phyloP scores from a whole-genome alignment of 2,113 vertebrate species.

The Rhagologus leucostigma region DNA sequence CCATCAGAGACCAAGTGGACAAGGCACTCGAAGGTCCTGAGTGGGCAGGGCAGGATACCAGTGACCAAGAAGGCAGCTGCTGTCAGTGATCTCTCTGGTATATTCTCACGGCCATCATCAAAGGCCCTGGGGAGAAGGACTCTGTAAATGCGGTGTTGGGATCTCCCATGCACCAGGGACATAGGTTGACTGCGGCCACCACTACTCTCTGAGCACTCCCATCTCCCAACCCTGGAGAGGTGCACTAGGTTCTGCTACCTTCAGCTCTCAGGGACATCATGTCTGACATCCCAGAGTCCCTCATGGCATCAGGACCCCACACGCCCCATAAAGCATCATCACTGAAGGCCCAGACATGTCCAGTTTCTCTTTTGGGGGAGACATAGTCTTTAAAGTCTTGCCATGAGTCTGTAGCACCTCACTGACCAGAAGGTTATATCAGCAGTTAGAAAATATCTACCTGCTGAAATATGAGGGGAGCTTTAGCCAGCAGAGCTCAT shows the following conservation, averaged over 20 bases:
- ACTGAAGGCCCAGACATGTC: not conserved
- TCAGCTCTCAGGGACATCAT: not conserved
- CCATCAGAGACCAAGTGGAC: not conserved
- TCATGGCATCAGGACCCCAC: not conserved
- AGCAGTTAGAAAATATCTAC: not conserved
- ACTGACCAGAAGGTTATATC: not conserved
- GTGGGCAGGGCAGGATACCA: not conserved
- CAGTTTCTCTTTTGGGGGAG: not conserved
- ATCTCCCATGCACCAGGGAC: too few species aligned
- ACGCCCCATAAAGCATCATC: not conserved
- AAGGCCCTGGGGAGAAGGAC: not conserved
- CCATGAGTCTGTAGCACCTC: fast-evolving
- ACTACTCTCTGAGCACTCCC: not conserved
- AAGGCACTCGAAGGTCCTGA: not conserved
- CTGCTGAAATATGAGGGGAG: not conserved
- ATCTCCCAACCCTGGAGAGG: not conserved
- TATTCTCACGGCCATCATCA: not conserved
- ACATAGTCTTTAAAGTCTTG: not conserved
- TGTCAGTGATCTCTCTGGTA: not conserved
- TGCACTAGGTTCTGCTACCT: not conserved
- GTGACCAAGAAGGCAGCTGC: not conserved
- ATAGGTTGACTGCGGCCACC: not conserved
- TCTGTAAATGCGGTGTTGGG: not conserved
- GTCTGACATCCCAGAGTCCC: not conserved
- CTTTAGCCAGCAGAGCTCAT: not conserved